Evolutionary conservation across 2,888 invertebrate species (phyloP), one percentile per base, ranked within the genome.

Genomic region (Agonopterix subpropinquella): DNA sequence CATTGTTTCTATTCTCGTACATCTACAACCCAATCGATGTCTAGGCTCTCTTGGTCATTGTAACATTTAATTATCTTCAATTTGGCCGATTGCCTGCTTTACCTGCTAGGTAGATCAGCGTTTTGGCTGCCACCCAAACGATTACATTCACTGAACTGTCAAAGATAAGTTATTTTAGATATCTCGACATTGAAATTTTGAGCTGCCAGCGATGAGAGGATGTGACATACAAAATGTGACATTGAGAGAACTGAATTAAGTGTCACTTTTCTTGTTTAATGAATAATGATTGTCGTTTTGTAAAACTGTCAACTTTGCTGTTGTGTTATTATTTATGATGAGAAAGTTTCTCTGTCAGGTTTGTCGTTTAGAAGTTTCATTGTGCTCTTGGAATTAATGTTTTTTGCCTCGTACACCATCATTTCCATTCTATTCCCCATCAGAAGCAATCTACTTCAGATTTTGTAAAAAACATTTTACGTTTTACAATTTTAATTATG

Each of bases 151-250:
- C 78, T 76, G 71, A 81, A 78, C 83, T 86, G 87, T 86, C 87
- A 87, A 86, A 86, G 73, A 83, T 88, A 86, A 87, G 85, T 86
- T 86, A 88, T 88, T 88, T 88, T 85, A 79, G 83, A 75, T 82
- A 73, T 72, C 58, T 62, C 70, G 87, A 80, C 86, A 85, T 85
- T 87, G 87, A 85, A 80, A 78, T 69, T 68, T 70, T 67, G 68
- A 65, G 57, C 61, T 56, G 58, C 59, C 59, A 53, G 61, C 62
- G 68, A 56, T 65, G 67, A 67, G 67, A 66, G 65, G 61, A 69
- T 70, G 68, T 76, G 75, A 73, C 74, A 72, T 51, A 50, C 58
- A 48, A 51, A 28, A 57, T 55, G 58, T 70, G 75, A 70, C 73
- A 71, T 70, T 73, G 68, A 59, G 55, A 51, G 56, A 60, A 44